Conservation (phyloP, 2,888 invertebrate species). For the Thereva unica region DNA sequence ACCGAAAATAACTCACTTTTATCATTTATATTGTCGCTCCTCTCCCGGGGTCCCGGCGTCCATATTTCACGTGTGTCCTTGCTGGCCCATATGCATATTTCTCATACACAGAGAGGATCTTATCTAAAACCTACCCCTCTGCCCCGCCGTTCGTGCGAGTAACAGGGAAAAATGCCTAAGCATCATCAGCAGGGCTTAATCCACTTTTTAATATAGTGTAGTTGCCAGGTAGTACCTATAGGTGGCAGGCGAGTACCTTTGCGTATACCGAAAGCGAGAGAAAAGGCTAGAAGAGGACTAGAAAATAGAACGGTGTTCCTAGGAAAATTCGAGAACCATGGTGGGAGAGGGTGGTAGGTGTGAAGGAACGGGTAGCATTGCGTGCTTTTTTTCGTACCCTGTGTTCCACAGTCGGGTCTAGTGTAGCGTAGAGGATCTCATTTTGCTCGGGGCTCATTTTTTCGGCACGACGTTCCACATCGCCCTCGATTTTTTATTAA, state of each 20-base stretch:
- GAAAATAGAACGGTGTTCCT: no score
- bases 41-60: no score
- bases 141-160: no score
- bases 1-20: no score
- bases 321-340: no score
- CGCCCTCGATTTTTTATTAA: slow-evolving; percentile 38
- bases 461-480: slow-evolving; percentile 2
- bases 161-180: not conserved
- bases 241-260: slow-evolving; percentile 12
- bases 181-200: slow-evolving; percentile 31
- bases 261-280: slow-evolving; percentile 4
- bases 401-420: not conserved
- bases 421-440: slow-evolving; percentile 2
- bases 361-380: slow-evolving; percentile 3
- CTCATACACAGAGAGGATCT: no score
- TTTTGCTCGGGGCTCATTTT: slow-evolving; percentile 19
- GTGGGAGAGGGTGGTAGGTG: no score
- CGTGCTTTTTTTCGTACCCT: slow-evolving; percentile 11
- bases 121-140: no score
- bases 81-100: no score
- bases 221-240: slow-evolving; percentile 13
- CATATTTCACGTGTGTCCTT: no score
- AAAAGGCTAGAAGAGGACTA: no score
- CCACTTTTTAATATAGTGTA: slow-evolving; percentile 41
- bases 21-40: no score